Evolutionary conservation across 2,888 invertebrate species (phyloP).

Genomic region (Deilephila elpenor): DNA sequence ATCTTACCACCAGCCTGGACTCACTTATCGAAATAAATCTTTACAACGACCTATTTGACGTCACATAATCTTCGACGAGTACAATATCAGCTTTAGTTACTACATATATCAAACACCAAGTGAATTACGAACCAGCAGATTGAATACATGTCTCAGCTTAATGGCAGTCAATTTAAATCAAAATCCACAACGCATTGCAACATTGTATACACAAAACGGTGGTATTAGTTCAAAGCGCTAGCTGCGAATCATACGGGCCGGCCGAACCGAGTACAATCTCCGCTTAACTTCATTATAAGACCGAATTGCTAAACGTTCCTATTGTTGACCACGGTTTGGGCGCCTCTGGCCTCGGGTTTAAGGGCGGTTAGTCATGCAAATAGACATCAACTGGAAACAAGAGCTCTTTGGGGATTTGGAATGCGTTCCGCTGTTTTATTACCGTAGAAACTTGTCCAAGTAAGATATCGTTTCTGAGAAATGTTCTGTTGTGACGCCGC

Average conservation of each 20-base stretch:
- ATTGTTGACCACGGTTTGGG: constrained; percentile 71
- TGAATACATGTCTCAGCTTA: constrained; percentile 15
- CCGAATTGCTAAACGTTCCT: constrained; percentile 79
- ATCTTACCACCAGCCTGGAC: too few species aligned
- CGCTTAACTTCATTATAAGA: constrained; percentile 80
- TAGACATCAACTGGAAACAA: constrained; percentile 69
- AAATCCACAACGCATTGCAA: constrained; percentile 18
- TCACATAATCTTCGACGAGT: too few species aligned
- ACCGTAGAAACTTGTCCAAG: constrained; percentile 35
- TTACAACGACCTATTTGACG: too few species aligned
- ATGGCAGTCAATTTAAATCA: constrained; percentile 29
- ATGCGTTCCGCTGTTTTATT: constrained; percentile 34
- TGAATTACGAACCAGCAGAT: not conserved
- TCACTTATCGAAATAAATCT: too few species aligned
- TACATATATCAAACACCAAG: not conserved
- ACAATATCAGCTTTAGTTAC: not conserved
- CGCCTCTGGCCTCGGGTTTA: constrained; percentile 54
- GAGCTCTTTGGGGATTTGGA: constrained; percentile 51
- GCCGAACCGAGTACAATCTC: constrained; percentile 67
- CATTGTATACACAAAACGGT: constrained; percentile 47
- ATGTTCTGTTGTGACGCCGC: constrained; percentile 37
- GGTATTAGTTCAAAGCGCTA: constrained; percentile 50
- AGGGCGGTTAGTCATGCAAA: constrained; percentile 77
- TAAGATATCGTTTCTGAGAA: constrained; percentile 37
- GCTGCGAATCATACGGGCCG: constrained; percentile 35